phyloP scores from a whole-genome alignment of 1,140 invertebrate genomes.

The Leptonema lineaticorne region DNA sequence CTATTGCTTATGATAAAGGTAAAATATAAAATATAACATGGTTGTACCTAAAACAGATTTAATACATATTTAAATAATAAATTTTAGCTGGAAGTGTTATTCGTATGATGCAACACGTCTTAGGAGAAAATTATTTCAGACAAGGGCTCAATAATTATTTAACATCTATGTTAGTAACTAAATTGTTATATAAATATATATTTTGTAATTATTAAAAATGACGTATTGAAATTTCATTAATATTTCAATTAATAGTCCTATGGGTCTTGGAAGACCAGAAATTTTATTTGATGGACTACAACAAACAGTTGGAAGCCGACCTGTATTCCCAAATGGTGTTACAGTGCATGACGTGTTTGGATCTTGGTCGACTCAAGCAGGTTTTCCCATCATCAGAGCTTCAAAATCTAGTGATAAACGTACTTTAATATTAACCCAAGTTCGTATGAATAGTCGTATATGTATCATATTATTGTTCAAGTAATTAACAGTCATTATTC shows the following conservation, averaged over 20 bases:
- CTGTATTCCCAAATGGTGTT: not conserved
- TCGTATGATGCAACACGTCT: conserved; percentile 57
- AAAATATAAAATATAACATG: no score
- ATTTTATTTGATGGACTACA: conserved; percentile 14
- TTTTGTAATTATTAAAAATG: no score
- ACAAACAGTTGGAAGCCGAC: not conserved
- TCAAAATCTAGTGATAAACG: conserved; percentile 45
- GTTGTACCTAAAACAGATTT: no score
- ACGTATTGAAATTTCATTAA: no score
- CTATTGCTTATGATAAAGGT: conserved; percentile 68
- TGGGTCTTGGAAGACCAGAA: not conserved
- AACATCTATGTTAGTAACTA: conserved; percentile 47
- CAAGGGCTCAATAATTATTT: conserved; percentile 51
- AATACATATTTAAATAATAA: not conserved
- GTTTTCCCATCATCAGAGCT: conserved; percentile 65
- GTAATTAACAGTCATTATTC: no score
- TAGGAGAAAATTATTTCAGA: conserved; percentile 53
- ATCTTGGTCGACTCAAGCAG: conserved; percentile 69
- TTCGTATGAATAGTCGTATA: not conserved
- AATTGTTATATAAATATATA: not conserved
- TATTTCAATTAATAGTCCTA: conserved; percentile 17
- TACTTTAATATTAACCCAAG: conserved; percentile 42
- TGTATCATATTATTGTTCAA: no score
- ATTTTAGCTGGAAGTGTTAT: conserved; percentile 58
- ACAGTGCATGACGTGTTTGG: conserved; percentile 56